phyloP scores from a whole-genome alignment of 2,888 invertebrate genomes.

The Diplolepis rosae region DNA sequence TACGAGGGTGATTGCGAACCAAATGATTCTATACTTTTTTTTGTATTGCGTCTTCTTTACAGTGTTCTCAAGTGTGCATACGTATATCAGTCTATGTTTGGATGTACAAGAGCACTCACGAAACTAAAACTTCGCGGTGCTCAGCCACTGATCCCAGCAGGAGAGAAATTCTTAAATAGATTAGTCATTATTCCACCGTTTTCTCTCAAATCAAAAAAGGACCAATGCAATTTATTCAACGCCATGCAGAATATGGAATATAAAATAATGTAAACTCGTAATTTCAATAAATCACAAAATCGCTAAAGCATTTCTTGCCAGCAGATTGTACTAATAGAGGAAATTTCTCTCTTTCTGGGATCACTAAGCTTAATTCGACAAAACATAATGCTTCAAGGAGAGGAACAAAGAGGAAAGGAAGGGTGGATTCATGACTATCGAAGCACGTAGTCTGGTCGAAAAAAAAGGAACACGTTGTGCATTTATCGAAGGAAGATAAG shows the following conservation, averaged over 20 bases:
- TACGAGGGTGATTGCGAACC: conserved; percentile 66
- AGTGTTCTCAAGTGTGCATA: conserved; percentile 40
- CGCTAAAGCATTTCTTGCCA: too few relatives aligned
- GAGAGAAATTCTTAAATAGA: not conserved
- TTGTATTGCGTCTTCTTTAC: conserved; percentile 38
- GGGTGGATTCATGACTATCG: conserved; percentile 39
- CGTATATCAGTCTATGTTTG: conserved; percentile 36
- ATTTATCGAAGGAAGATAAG: conserved; percentile 16
- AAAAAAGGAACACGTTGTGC: not conserved
- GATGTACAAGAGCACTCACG: conserved; percentile 33
- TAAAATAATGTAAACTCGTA: not conserved
- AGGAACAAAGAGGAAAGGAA: not conserved
- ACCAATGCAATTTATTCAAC: too few relatives aligned
- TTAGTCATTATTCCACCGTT: not conserved
- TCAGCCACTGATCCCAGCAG: conserved; percentile 17
- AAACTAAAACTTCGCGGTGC: conserved; percentile 20
- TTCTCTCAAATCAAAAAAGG: too few relatives aligned
- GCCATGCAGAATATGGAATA: too few relatives aligned
- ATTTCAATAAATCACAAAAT: not conserved
- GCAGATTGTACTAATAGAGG: not conserved
- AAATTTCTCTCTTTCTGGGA: conserved; percentile 15
- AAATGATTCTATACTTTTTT: conserved; percentile 51
- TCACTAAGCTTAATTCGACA: conserved; percentile 12
- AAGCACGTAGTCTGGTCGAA: conserved; percentile 35
- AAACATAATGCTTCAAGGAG: not conserved